These are phyloP conservation scores for Syrmaticus mikado DNA, from an alignment of 2,113 vertebrate species.

Conservation along the genomic window DNA sequence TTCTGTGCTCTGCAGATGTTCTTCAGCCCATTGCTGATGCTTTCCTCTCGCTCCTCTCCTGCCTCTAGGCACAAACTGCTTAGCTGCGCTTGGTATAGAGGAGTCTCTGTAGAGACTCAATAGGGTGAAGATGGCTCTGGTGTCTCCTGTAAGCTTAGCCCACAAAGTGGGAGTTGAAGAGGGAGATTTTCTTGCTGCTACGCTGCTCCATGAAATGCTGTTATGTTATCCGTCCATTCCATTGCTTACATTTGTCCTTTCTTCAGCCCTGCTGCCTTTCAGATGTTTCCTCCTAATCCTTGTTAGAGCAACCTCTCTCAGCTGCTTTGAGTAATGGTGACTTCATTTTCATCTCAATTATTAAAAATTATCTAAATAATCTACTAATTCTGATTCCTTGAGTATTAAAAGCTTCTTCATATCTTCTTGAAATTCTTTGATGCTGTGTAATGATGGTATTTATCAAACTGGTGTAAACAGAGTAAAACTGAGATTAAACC, in stretches of 20 bases:
- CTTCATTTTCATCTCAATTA: neutral
- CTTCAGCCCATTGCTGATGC: neutral
- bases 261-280: neutral
- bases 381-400: neutral
- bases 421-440: constrained; percentile 1
- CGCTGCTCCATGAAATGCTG: neutral
- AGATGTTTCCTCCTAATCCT: neutral
- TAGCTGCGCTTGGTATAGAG: neutral
- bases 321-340: neutral
- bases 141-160: neutral
- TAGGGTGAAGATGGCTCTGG: neutral
- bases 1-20: neutral
- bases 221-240: neutral
- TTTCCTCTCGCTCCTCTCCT: neutral
- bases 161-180: neutral
- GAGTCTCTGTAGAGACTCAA: rapidly evolving
- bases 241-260: neutral
- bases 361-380: neutral
- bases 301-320: neutral
- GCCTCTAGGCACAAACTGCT: neutral
- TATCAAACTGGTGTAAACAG: neutral
- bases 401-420: neutral
- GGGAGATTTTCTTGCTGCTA: neutral
- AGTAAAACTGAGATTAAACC: constrained; percentile 19
- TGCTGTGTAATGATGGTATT: neutral